Evolutionary conservation across 2,113 vertebrate genomes (phyloP), one percentile per base, ranked within the genome.

Genomic region (Trogon melanurus): DNA sequence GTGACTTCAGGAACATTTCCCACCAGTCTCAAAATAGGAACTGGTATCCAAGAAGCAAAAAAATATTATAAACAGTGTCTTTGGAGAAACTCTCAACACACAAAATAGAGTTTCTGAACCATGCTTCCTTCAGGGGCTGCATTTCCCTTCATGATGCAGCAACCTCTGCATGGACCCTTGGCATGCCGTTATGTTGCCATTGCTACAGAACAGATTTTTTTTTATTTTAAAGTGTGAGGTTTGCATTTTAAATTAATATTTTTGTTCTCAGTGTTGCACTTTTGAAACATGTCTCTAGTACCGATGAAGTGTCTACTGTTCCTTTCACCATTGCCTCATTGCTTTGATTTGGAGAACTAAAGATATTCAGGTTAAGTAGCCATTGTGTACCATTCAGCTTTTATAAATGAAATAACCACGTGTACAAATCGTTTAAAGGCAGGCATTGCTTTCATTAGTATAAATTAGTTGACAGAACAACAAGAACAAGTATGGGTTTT

Each of bases 321-420:
- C 75, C 79, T 80, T 95, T 95, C 85, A 89, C 47, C 48, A 81
- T 72, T 88, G 51, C 48, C 90, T 94, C 93, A 79, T 93, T 94
- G 66, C 53, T 90, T 79, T 97, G 85, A 86, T 94, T 95, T 75
- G 93, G 62, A 97, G 91, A 95, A 84, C 82, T 90, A 91, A 92
- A 86, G 76, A 95, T 93, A 92, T 38, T 85, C 87, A 87, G 84
- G 83, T 94, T 92, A 92, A 89, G 91, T 86, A 94, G 81, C 51
- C 17, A 65, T 51, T 95, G 89, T 91, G 34, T 41, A 74, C 44
- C 36, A 65, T 50, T 81, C 83, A 93, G 53, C 65, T 88, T 92
- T 84, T 86, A 89, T 48, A 92, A 53, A 64, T 74, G 11, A 62
- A 95, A 78, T 51, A 91, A 91, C 41, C 48, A 9, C 82, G 54